Conservation (phyloP, 2,797 vertebrate species). For the Mastacembelus armatus region DNA sequence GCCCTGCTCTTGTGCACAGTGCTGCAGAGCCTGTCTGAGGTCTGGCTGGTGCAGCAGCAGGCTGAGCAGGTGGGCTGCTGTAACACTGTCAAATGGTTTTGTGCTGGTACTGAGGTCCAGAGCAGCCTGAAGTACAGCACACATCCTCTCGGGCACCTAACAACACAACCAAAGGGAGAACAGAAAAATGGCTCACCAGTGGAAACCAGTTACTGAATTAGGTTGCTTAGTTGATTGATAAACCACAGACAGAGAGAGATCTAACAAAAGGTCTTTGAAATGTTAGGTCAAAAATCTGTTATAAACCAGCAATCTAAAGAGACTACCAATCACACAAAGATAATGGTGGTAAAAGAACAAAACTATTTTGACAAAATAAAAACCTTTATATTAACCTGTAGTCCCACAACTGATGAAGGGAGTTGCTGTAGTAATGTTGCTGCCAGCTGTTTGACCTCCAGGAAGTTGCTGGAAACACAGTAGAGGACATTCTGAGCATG, state of each 20-base stretch:
- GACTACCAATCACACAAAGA: too few relatives aligned
- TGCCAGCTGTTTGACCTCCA: constrained; percentile 93
- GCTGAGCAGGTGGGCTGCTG: constrained; percentile 91
- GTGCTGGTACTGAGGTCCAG: constrained; percentile 93
- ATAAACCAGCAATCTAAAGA: too few relatives aligned
- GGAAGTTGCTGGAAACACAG: constrained; percentile 93
- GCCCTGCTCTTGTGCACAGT: constrained; percentile 71
- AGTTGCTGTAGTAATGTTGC: constrained; percentile 89
- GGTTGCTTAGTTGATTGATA: too few relatives aligned
- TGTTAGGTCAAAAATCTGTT: too few relatives aligned
- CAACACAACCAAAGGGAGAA: not conserved
- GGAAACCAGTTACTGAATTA: too few relatives aligned
- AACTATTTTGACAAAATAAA: too few relatives aligned
- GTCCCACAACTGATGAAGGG: constrained; percentile 76
- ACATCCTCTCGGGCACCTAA: constrained; percentile 74
- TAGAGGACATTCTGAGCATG: constrained; percentile 87
- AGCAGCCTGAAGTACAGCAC: constrained; percentile 85
- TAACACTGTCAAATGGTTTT: constrained; percentile 95
- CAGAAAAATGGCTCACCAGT: not conserved
- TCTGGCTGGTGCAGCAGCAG: constrained; percentile 86
- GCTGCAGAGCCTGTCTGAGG: constrained; percentile 76
- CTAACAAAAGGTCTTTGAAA: too few relatives aligned
- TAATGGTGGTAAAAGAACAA: too few relatives aligned
- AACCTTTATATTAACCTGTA: constrained; percentile 83
- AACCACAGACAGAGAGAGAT: too few relatives aligned